Percentiles rank a stretch among this genome's conserved stretches.
Conservation (phyloP, 2,113 vertebrate species). For the Ardeotis arabs region DNA sequence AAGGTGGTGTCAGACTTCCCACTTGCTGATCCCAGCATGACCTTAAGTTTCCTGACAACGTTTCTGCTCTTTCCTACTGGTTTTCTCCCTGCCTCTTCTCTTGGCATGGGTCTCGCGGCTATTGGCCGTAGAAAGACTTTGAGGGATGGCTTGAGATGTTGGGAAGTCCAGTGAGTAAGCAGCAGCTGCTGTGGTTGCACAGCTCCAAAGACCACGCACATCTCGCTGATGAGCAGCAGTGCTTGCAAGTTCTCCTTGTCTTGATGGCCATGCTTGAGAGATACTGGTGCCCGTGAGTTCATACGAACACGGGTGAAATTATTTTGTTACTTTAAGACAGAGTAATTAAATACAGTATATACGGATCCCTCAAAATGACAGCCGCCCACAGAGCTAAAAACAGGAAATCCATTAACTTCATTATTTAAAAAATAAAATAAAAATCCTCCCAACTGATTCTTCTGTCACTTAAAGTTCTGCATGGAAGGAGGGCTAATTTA, state of each 20-base stretch:
- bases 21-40: neutral
- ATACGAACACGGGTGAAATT: neutral
- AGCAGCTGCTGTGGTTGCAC: neutral
- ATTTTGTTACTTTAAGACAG: conserved; percentile 33
- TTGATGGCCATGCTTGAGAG: neutral
- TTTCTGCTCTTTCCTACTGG: accelerated
- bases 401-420: conserved; percentile 75
- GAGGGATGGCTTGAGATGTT: neutral
- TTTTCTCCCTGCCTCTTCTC: neutral
- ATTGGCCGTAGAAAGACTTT: accelerated
- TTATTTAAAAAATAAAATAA: conserved; percentile 67
- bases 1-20: neutral
- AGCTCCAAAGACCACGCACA: neutral
- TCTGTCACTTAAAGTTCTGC: conserved; percentile 72
- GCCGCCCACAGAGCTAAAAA: conserved; percentile 70
- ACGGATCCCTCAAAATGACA: conserved; percentile 65
- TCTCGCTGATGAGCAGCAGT: accelerated
- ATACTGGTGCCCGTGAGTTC: neutral
- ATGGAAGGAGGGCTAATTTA: conserved; percentile 70
- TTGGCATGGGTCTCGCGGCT: neutral
- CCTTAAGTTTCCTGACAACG: neutral
- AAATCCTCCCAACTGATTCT: conserved; percentile 69
- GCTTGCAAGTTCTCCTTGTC: neutral
- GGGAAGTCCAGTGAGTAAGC: neutral
- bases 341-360: conserved; percentile 63